Base-by-base conservation (phyloP, 1,140 invertebrate species). In the Papilio machaon region DNA sequence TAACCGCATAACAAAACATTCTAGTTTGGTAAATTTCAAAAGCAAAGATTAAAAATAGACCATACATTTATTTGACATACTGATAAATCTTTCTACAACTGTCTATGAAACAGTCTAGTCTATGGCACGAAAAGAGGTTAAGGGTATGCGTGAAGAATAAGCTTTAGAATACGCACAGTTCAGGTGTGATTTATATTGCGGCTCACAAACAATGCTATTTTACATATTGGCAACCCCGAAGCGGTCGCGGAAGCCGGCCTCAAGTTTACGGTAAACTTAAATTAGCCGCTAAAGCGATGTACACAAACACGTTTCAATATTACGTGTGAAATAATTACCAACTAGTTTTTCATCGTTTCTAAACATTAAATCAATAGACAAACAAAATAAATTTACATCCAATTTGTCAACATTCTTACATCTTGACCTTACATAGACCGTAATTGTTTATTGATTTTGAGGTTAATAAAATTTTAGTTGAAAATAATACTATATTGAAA, bases 261-360 rank as follows among this genome's bases (percentile, higher is more conserved):
- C 86, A 83, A 86, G 80, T 86, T 91, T 94, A 94, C 92, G 91
- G 91, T 94, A 93, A 93, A 92, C 84, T 90, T 91, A 93, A 92
- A 94, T 93, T 92, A 92, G 85, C 90, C 82, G 82, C 82, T 87
- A 82, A 90, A 88, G 88, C 86, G 87, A 88, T 88, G 89, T 88
- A 88, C 80, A 64, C 75, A 67, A 80, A 81, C 73, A 81, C 47
- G 35, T 79, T 79, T 64, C 58, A 67, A 79, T 79, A 79, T 43
- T 60, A 64, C 77, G 77, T 79, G 77, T 64, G 54, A 64, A 79
- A 78, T 58, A 78, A 78, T 78, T 58, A 52, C 23, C 74, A 15
- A 19, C 38, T 49, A 49, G 46, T 74, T 74, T 74, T 74, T 74
- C 73, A 74, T 35, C 64, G 11, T 8, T 35, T 17, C 23, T 70